Percentiles rank a stretch among this genome's conserved stretches.
phyloP scores from a whole-genome alignment of 1,140 invertebrate species.

The Cyclina sinensis region DNA sequence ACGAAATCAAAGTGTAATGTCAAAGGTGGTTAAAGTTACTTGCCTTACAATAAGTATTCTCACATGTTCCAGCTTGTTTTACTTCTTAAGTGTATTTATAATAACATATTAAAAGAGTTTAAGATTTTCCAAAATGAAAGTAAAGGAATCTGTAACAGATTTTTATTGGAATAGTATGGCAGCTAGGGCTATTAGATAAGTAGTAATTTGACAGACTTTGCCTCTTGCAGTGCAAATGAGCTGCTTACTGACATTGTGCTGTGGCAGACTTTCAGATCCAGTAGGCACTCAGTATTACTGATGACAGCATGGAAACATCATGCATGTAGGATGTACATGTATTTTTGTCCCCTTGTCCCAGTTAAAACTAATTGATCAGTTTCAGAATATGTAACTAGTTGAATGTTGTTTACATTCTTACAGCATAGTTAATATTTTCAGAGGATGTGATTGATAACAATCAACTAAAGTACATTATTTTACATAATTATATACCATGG shows the following conservation, averaged over 20 bases:
- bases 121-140: too few species aligned
- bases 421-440: not conserved
- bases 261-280: not conserved
- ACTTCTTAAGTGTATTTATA: too few species aligned
- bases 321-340: not conserved
- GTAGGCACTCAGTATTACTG: not conserved
- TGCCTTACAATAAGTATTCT: too few species aligned
- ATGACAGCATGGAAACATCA: not conserved
- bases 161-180: too few species aligned
- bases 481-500: not conserved
- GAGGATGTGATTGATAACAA: not conserved
- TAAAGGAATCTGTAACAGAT: too few species aligned
- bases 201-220: slow-evolving; percentile 20
- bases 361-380: not conserved
- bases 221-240: not conserved
- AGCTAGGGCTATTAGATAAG: not conserved
- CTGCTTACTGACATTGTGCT: not conserved
- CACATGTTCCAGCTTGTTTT: too few species aligned
- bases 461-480: not conserved
- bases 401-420: not conserved
- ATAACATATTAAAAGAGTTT: too few species aligned
- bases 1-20: too few species aligned
- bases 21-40: too few species aligned
- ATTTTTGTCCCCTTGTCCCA: not conserved
- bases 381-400: not conserved